Evolutionary conservation across 1,140 invertebrate species (phyloP), one percentile per base, ranked within the genome.

Genomic region (Macrobrachium rosenbergii): DNA sequence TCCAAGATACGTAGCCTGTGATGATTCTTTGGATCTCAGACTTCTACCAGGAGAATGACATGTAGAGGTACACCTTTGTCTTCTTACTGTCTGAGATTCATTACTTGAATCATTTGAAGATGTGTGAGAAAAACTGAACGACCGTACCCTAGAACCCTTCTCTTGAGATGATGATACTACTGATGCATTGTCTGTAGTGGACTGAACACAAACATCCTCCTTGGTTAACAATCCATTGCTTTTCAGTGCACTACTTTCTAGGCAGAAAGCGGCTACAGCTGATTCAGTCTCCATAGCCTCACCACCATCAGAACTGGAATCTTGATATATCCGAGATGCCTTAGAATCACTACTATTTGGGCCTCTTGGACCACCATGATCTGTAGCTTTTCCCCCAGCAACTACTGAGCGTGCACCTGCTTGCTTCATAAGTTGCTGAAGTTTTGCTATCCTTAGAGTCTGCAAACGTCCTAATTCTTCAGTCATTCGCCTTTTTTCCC

Each of bases 151-250:
- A 23, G 64, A 60, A 16, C 63, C 63, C 23, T 82, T 82, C 64
- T 89, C 88, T 62, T 89, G 88, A 12, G 88, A 89, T 16, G 88
- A 89, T 14, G 88, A 86, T n/a, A 89, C 88, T 28, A 88, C 86
- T n/a, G 86, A 88, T 37, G 86, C 80, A 72, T 86, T 86, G n/a
- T 88, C 86, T 69, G 79, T 88, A 10, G 80, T 88, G n/a, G 84
- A 87, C 78, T 87, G 84, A 28, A 87, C 84, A 63, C 78, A 75
- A 11, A 69, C 78, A 63, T 80, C 84, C 11, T 75, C 84, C 19
- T 75, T 67, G 23, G 63, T 17, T 10, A 64, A 62, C 60, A 45
- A 21, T 23, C 79, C 79, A 21, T 82, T 75, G 3, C 72, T 23
- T 43, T 62, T n/a, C 5, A 72, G 5, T 52, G 45, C 10, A 37